Percentiles rank a stretch among this genome's conserved stretches.
Evolutionary conservation across 2,797 vertebrate genomes (phyloP).

Genomic region (Gallinago solitaria): DNA sequence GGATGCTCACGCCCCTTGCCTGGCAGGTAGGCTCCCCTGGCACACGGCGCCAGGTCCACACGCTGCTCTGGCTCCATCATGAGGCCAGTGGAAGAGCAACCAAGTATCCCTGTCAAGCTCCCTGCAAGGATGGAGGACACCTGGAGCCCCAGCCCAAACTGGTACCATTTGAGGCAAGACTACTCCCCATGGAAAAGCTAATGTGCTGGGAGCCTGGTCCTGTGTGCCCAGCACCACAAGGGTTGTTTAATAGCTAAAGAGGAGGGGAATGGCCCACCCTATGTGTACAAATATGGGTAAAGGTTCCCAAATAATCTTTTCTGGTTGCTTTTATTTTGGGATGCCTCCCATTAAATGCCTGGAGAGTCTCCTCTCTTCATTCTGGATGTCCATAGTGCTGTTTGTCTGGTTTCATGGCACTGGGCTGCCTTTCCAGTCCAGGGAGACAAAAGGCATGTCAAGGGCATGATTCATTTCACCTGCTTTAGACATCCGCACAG

Average conservation of each 20-base stretch:
- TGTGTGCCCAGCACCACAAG: background rate
- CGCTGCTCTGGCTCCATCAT: slow-evolving; percentile 44
- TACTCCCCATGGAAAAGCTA: fast-evolving
- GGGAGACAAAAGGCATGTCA: background rate
- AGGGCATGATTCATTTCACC: background rate
- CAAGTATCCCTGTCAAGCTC: background rate
- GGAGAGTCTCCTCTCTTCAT: background rate
- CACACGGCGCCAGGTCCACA: fast-evolving
- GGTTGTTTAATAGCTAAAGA: background rate
- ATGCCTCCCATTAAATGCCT: background rate
- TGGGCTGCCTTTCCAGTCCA: background rate
- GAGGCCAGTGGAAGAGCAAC: slow-evolving; percentile 9
- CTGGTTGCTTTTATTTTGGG: background rate
- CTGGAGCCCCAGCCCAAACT: background rate
- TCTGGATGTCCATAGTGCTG: background rate
- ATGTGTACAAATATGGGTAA: background rate
- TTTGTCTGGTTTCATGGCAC: background rate
- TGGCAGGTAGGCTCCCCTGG: background rate
- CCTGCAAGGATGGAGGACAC: background rate
- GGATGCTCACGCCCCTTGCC: slow-evolving; percentile 9
- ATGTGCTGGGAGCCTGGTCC: background rate
- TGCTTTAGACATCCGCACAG: background rate
- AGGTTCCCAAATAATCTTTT: background rate
- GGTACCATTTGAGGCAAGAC: background rate
- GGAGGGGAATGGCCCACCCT: background rate